These are phyloP conservation scores for Drosophila virilis DNA, from an alignment of 1,140 invertebrate species.

Conservation along the genomic window DNA sequence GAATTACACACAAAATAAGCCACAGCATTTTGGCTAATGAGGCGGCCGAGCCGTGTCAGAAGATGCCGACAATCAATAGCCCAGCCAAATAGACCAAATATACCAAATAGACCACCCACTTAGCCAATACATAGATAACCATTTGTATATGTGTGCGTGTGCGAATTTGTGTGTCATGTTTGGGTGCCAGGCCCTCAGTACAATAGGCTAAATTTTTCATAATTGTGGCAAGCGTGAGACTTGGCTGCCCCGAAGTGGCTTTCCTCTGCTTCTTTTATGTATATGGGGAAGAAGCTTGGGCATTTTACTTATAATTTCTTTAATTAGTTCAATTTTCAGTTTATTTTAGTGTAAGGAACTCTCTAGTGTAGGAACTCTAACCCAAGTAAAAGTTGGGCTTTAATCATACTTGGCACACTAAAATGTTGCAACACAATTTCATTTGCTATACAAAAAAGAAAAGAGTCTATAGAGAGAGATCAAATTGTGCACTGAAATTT, in stretches of 20 bases:
- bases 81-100: conserved; percentile 21
- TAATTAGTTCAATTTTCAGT: too few relatives aligned
- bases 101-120: conserved; percentile 24
- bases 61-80: conserved; percentile 49
- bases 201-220: background rate
- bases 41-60: conserved; percentile 11
- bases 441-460: too few relatives aligned
- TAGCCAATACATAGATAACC: conserved; percentile 42
- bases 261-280: background rate
- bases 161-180: background rate
- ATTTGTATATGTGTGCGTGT: conserved; percentile 23
- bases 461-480: too few relatives aligned
- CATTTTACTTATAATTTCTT: too few relatives aligned
- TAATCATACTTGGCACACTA: too few relatives aligned
- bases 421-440: too few relatives aligned
- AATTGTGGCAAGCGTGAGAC: conserved; percentile 13
- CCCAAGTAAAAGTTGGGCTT: too few relatives aligned
- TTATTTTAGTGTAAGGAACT: too few relatives aligned
- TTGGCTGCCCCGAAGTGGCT: too few relatives aligned
- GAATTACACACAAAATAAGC: conserved; percentile 60
- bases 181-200: background rate
- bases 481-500: too few relatives aligned
- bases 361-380: too few relatives aligned
- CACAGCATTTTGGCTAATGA: conserved; percentile 48
- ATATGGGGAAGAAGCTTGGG: too few relatives aligned